Evolutionary conservation across 2,113 vertebrate genomes (phyloP).

Genomic region (Illadopsis cleaveri): DNA sequence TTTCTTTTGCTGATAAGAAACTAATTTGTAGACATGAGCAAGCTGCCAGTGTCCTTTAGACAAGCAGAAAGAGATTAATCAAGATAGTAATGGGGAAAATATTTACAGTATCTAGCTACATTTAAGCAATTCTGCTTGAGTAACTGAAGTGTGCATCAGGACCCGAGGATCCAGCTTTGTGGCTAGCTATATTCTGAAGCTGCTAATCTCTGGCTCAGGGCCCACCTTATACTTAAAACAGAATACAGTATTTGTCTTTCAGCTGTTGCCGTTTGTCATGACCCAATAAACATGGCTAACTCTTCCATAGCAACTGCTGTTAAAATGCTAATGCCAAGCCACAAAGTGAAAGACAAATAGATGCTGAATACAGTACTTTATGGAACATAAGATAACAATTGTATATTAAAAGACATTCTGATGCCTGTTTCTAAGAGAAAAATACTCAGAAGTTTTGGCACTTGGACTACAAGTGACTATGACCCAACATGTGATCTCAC

Average conservation of each 20-base stretch:
- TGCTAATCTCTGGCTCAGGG: constrained; percentile 64
- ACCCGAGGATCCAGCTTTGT: constrained; percentile 28
- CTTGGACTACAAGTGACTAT: neutral
- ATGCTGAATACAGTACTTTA: neutral
- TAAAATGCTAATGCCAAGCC: constrained; percentile 15
- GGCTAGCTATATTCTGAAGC: constrained; percentile 27
- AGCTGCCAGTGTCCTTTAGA: neutral
- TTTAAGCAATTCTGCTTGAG: neutral
- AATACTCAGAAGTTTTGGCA: neutral
- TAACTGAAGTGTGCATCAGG: neutral
- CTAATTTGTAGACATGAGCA: neutral
- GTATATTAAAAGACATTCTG: neutral
- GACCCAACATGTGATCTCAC: neutral
- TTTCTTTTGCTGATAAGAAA: neutral
- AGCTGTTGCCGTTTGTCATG: constrained; percentile 73
- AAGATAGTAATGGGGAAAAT: neutral
- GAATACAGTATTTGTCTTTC: constrained; percentile 71
- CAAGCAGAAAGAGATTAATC: neutral
- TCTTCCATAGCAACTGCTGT: constrained; percentile 71
- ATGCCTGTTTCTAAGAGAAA: neutral
- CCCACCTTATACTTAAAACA: constrained; percentile 56
- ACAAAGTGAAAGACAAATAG: neutral
- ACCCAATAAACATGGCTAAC: constrained; percentile 65
- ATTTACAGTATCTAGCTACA: neutral
- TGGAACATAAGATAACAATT: neutral